Percentiles rank a stretch among this genome's conserved stretches.
phyloP scores from a whole-genome alignment of 2,113 vertebrate species.

The Macroglossus sobrinus region DNA sequence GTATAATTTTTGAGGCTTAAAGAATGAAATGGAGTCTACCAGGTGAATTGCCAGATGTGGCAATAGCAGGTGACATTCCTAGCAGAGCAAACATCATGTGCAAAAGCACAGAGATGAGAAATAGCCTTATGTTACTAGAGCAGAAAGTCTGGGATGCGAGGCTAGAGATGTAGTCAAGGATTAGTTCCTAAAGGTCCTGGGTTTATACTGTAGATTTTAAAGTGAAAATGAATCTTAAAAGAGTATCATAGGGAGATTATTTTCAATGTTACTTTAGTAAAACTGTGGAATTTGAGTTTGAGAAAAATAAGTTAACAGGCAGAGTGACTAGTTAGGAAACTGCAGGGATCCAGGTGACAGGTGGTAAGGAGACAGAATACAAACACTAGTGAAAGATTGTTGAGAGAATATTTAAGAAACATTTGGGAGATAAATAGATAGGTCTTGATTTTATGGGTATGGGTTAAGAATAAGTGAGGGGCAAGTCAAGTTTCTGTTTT shows the following conservation, averaged over 20 bases:
- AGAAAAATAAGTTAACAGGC: not conserved
- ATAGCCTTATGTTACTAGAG: not conserved
- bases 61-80: not conserved
- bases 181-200: not conserved
- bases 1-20: conserved; percentile 1
- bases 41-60: not conserved
- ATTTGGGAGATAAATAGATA: not conserved
- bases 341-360: not conserved
- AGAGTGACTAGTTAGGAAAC: not conserved
- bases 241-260: not conserved
- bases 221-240: not conserved
- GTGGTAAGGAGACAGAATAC: not conserved
- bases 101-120: not conserved
- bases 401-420: not conserved
- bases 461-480: not conserved
- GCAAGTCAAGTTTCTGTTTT: not conserved
- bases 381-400: not conserved
- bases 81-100: not conserved
- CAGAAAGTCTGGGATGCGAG: not conserved
- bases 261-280: not conserved
- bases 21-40: not conserved
- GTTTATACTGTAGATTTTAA: not conserved
- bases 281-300: not conserved
- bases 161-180: not conserved
- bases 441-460: not conserved